Base-by-base conservation (phyloP, 2,113 vertebrate genomes). In the Pomatorhinus ruficollis region DNA sequence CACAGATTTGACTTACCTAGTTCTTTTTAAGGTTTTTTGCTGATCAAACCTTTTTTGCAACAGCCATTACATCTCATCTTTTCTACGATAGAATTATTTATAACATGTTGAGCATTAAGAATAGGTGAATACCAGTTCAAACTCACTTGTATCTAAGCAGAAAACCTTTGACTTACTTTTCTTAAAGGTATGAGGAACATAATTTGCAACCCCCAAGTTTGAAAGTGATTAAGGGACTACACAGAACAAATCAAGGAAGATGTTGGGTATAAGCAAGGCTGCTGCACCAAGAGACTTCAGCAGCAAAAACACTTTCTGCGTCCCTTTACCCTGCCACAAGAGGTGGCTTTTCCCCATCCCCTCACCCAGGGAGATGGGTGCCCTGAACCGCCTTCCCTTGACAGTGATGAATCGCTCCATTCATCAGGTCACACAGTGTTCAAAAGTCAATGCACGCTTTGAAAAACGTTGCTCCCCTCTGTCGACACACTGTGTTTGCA, bases 391-490 rank as follows among this genome's bases (percentile, higher is more conserved):
- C 56, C 65, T 45, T 70, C 60, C 49, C 70, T 20, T 5, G 3
- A 50, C 54, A 60, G 49, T 15, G 63, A 94, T 92, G 68, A 96
- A 94, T 92, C 1, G 4, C 69, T 83, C 76, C 83, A 90, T 92
- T 96, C 94, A 92, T 69, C 70, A 42, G 40, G 25, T 56, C 16
- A 9, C 72, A 83, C 17, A 65, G 45, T 5, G 23, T 31, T 94
- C 83, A 85, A 54, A 95, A 96, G 88, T 53, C 87, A 95, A n/a
- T 15, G 60, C 50, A 60, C 0, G 5, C 91, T 95, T 74, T 82
- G 70, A 93, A 75, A 84, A 85, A 59, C 2, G 15, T 21, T 10
- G 23, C 56, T 64, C 60, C 35, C 39, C 47, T 61, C 61, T 16
- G 10, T 37, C 4, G 11, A 75, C 54, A 83, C 42, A 17, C 37